phyloP scores from a whole-genome alignment of 2,888 invertebrate species.

The Oligia fasciuncula region DNA sequence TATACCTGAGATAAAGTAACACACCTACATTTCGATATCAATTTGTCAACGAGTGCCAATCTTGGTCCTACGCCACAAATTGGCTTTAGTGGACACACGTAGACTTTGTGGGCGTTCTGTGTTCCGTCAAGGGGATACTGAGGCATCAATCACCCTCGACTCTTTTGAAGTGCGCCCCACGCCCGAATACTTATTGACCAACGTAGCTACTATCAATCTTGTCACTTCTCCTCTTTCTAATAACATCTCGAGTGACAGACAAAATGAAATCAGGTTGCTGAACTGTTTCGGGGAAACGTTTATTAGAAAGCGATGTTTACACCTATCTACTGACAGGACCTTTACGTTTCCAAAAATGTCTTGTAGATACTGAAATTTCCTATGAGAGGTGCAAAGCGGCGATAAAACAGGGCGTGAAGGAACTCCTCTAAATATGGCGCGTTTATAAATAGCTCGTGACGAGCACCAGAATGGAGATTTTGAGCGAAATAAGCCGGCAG shows the following conservation, averaged over 20 bases:
- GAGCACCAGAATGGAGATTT: constrained; percentile 81
- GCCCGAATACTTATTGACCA: constrained; percentile 74
- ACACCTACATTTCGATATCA: constrained; percentile 23
- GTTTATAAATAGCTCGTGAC: constrained; percentile 86
- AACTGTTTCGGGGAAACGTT: constrained; percentile 39
- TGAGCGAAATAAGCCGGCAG: constrained; percentile 79
- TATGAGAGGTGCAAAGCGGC: constrained; percentile 62
- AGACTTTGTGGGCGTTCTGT: constrained; percentile 73
- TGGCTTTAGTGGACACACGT: constrained; percentile 68
- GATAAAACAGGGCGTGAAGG: constrained; percentile 70
- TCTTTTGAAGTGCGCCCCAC: constrained; percentile 83
- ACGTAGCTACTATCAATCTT: constrained; percentile 81
- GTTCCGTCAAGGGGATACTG: constrained; percentile 78
- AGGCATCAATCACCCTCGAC: constrained; percentile 79
- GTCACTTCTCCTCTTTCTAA: constrained; percentile 79
- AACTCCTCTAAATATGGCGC: constrained; percentile 82
- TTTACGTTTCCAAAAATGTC: constrained; percentile 32
- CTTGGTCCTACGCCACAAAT: constrained; percentile 72
- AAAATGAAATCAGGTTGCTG: constrained; percentile 68
- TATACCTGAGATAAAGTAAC: not conserved
- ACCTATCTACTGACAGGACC: constrained; percentile 61
- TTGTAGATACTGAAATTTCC: constrained; percentile 42
- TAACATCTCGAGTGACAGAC: constrained; percentile 74
- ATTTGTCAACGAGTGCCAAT: constrained; percentile 63
- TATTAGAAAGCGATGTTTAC: constrained; percentile 62